Percentiles rank a stretch among this genome's conserved stretches.
These are phyloP conservation scores for Verasper variegatus DNA, from an alignment of 2,113 vertebrate species.

Conservation along the genomic window DNA sequence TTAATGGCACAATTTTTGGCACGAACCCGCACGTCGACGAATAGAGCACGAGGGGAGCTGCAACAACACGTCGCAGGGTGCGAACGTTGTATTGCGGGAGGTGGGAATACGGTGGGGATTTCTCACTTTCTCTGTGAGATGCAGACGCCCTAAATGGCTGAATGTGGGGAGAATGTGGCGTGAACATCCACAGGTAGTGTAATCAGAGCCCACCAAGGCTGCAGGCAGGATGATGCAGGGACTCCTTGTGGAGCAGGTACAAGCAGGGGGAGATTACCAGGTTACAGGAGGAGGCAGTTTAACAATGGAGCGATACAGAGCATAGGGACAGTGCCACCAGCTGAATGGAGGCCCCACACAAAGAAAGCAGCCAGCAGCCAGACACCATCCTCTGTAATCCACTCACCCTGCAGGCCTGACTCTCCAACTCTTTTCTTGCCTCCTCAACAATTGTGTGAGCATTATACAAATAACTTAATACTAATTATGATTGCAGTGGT, in stretches of 20 bases:
- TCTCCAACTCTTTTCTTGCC: not conserved
- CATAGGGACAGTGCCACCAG: conserved; percentile 14
- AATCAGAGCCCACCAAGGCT: conserved; percentile 46
- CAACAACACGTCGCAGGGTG: conserved; percentile 37
- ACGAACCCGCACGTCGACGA: not conserved
- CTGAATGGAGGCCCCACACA: conserved; percentile 44
- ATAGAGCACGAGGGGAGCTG: conserved; percentile 30
- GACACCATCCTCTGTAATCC: conserved; percentile 27
- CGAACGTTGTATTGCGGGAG: conserved; percentile 32
- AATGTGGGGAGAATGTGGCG: conserved; percentile 44
- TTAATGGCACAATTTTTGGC: conserved; percentile 29
- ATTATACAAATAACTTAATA: not conserved
- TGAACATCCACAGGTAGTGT: conserved; percentile 55
- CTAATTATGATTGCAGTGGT: not conserved
- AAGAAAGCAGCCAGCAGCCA: conserved; percentile 43
- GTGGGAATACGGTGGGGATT: conserved; percentile 49
- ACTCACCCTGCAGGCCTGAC: conserved; percentile 7
- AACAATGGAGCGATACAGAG: conserved; percentile 44
- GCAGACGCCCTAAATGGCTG: conserved; percentile 13
- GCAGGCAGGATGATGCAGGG: not conserved
- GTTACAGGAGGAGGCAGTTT: conserved; percentile 7
- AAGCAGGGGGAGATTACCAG: conserved; percentile 25
- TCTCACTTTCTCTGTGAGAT: conserved; percentile 48
- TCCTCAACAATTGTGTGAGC: not conserved
- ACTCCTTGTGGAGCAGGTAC: conserved; percentile 14